phyloP scores from a whole-genome alignment of 1,140 invertebrate species.

The Paraescarpia echinospica region DNA sequence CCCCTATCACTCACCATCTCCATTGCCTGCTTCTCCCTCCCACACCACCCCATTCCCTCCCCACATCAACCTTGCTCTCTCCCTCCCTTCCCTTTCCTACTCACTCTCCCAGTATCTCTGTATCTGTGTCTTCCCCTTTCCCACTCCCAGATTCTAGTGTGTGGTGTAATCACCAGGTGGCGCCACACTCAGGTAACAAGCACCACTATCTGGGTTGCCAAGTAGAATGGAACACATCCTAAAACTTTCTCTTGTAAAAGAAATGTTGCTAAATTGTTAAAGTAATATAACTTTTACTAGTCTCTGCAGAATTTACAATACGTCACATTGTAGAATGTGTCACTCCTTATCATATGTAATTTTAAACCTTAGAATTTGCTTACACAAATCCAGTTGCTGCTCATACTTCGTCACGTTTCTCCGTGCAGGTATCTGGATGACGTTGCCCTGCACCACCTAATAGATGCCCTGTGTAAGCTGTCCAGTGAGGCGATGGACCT shows the following conservation, averaged over 20 bases:
- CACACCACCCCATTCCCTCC: too few species aligned
- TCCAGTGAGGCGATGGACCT: conserved; percentile 97
- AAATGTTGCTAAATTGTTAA: not conserved
- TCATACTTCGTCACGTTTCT: not conserved
- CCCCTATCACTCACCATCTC: too few species aligned
- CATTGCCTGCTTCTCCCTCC: too few species aligned
- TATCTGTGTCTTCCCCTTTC: too few species aligned
- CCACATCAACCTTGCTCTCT: too few species aligned
- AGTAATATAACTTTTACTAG: not conserved
- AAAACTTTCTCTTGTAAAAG: not conserved
- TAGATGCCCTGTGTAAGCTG: conserved; percentile 94
- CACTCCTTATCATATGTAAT: too few species aligned
- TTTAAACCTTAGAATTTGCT: not conserved
- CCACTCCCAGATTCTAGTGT: not conserved
- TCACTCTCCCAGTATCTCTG: too few species aligned
- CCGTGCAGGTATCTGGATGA: conserved; percentile 76
- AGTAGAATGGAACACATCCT: too few species aligned
- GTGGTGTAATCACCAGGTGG: not conserved
- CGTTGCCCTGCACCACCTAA: conserved; percentile 91
- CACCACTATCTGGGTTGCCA: too few species aligned
- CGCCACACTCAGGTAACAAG: not conserved
- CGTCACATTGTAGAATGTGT: too few species aligned
- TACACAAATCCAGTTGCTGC: not conserved
- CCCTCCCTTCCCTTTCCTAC: too few species aligned
- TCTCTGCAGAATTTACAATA: not conserved